A percentile compares a stretch with the other conserved stretches of the same genome.
Conservation (phyloP, 2,113 vertebrate species). For the Carettochelys insculpta region DNA sequence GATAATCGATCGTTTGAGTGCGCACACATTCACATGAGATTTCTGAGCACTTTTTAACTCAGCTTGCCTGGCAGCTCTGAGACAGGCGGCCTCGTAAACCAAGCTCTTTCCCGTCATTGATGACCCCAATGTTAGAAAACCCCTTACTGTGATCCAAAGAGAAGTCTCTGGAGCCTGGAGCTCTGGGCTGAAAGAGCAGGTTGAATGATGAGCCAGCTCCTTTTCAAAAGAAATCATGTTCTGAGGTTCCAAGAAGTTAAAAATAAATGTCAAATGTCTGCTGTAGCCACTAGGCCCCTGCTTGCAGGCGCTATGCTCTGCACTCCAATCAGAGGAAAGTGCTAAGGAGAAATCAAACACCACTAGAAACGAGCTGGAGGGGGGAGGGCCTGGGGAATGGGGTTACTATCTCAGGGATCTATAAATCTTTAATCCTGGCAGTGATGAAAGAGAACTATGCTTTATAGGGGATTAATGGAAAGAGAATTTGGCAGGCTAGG, state of each 20-base stretch:
- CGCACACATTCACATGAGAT: background rate
- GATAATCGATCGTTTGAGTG: background rate
- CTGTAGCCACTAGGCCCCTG: background rate
- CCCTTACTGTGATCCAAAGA: fast-evolving
- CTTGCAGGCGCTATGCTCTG: background rate
- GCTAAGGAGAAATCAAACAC: fast-evolving
- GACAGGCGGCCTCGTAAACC: background rate
- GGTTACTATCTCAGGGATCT: background rate
- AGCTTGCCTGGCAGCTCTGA: background rate
- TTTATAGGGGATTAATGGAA: background rate
- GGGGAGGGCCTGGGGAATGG: background rate
- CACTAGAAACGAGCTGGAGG: background rate
- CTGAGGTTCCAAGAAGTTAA: background rate
- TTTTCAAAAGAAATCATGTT: background rate
- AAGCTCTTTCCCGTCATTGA: too few relatives aligned
- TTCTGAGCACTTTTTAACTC: background rate
- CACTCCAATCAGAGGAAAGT: fast-evolving
- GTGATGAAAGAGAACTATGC: background rate
- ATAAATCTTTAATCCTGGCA: conserved; percentile 12
- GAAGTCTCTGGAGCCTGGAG: background rate
- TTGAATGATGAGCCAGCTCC: background rate
- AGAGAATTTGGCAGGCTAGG: background rate
- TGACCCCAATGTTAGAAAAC: fast-evolving
- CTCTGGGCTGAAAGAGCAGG: background rate
- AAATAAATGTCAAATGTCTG: background rate